Evolutionary conservation across 2,888 invertebrate genomes (phyloP).

Genomic region (Ophion slaviceki): DNA sequence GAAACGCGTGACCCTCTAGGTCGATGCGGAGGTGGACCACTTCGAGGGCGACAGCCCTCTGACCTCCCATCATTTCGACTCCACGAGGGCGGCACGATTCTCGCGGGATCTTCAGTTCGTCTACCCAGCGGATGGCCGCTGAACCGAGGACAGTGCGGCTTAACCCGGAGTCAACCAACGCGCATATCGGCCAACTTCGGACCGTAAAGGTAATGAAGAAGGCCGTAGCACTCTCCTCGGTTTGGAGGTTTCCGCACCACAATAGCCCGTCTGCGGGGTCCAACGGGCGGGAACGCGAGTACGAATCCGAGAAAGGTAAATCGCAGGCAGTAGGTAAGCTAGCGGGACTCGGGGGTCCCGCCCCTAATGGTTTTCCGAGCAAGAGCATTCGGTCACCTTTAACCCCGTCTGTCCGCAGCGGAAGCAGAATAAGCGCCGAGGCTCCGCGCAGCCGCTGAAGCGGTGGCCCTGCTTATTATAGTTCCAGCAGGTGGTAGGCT

Average conservation of each 20-base stretch:
- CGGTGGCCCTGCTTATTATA: background rate
- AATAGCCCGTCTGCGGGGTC: background rate
- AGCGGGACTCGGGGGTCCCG: background rate
- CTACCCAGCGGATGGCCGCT: constrained; percentile 11
- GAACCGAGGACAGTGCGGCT: background rate
- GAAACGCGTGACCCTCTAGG: background rate
- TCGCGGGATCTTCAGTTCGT: constrained; percentile 47
- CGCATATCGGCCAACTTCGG: background rate
- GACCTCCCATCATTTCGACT: constrained; percentile 28
- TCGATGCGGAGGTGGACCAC: background rate
- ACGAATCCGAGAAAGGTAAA: no score
- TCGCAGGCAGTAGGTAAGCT: background rate
- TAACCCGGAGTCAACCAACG: background rate
- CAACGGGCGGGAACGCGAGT: background rate
- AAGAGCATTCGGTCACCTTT: background rate
- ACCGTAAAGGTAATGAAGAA: constrained; percentile 18
- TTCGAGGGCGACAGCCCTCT: constrained; percentile 4
- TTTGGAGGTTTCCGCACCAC: background rate
- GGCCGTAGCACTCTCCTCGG: constrained; percentile 3
- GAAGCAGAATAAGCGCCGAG: background rate
- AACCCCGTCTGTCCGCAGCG: background rate
- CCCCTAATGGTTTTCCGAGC: constrained; percentile 5
- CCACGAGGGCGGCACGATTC: constrained; percentile 41
- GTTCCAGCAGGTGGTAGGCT: background rate
- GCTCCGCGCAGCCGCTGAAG: background rate